Evolutionary conservation across 2,113 vertebrate species (phyloP).

Genomic region (Grammomys dolichurus): DNA sequence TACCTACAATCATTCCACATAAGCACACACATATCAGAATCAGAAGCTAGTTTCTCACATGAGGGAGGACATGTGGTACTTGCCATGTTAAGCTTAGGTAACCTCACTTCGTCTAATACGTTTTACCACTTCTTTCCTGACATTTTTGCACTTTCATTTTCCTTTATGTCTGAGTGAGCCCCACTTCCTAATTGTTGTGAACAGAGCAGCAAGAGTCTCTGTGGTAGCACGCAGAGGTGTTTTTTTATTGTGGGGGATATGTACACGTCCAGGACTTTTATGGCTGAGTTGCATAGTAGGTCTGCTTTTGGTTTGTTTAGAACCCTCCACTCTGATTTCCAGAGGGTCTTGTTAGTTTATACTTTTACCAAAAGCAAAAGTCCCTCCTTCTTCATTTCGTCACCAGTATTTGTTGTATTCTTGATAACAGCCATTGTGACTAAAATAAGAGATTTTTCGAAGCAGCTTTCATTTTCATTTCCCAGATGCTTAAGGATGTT

Average conservation of each 20-base stretch:
- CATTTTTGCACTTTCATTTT: not conserved
- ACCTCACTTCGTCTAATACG: too few species aligned
- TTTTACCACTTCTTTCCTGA: not conserved
- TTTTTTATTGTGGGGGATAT: too few species aligned
- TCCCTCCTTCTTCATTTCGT: not conserved
- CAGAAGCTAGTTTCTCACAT: not conserved
- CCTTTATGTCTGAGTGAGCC: not conserved
- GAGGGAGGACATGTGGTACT: not conserved
- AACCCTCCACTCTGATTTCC: not conserved
- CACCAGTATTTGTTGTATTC: not conserved
- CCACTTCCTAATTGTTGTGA: not conserved
- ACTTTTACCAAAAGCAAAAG: not conserved
- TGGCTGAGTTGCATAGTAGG: too few species aligned
- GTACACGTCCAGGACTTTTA: accelerated
- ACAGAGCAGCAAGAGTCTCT: not conserved
- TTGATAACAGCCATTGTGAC: not conserved
- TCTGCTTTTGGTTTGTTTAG: not conserved
- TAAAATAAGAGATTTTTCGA: not conserved
- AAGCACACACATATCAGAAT: not conserved
- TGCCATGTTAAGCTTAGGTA: not conserved
- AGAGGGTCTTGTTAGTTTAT: not conserved
- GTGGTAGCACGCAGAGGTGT: not conserved
- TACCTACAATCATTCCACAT: not conserved
- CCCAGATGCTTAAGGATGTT: not conserved
- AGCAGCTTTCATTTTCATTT: not conserved